These are phyloP conservation scores for Calidris pygmaea DNA, from an alignment of 2,113 vertebrate genomes.

Conservation along the genomic window DNA sequence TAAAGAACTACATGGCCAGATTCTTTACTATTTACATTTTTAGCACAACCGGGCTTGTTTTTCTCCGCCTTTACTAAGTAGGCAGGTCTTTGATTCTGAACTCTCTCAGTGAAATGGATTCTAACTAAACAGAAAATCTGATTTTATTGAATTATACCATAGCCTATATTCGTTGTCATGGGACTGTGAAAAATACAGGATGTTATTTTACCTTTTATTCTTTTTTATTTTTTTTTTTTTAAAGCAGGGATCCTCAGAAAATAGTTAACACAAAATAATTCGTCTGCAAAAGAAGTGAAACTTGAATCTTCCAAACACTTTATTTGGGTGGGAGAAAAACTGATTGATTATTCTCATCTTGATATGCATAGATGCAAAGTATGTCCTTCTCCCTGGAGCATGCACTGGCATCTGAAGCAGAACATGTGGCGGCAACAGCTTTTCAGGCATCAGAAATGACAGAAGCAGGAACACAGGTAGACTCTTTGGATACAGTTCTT, in stretches of 20 bases:
- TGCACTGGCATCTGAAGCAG: constrained; percentile 28
- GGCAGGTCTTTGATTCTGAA: neutral
- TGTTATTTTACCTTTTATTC: neutral
- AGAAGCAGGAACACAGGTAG: constrained; percentile 20
- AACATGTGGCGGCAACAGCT: constrained; percentile 56
- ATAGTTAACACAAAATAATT: neutral
- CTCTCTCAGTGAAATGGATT: neutral
- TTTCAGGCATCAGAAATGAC: constrained; percentile 55
- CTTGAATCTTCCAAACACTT: neutral
- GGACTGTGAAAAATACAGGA: neutral
- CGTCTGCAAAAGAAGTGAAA: neutral
- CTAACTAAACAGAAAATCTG: constrained; percentile 5
- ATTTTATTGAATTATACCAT: neutral
- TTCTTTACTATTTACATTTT: constrained; percentile 12
- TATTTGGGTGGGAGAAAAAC: neutral
- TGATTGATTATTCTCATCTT: constrained; percentile 30
- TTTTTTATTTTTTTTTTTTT: neutral
- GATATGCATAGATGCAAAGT: constrained; percentile 30
- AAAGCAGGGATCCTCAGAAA: neutral
- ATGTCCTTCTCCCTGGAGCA: constrained; percentile 21
- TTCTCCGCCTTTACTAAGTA: neutral
- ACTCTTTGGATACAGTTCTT: constrained; percentile 35
- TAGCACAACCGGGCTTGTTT: neutral
- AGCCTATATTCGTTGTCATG: neutral
- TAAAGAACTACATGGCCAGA: neutral